Conservation (phyloP, 1,140 invertebrate species). For the Aleiodes sp. region DNA sequence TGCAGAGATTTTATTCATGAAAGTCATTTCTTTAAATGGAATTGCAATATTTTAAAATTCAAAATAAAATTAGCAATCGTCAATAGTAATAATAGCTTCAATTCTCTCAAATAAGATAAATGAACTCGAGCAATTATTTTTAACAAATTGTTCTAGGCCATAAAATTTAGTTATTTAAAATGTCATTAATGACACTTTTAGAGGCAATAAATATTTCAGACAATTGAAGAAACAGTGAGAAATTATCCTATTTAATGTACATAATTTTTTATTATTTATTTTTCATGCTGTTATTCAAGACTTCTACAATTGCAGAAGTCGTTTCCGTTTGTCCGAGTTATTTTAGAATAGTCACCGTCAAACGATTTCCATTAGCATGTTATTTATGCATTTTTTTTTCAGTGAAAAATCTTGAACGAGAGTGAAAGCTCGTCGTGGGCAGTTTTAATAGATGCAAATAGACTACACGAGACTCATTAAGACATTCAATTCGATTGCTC, state of each 20-base stretch:
- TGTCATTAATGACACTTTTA: background rate
- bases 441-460: background rate
- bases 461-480: slow-evolving; percentile 6
- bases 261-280: too few relatives aligned
- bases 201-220: too few relatives aligned
- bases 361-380: background rate
- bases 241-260: too few relatives aligned
- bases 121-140: too few relatives aligned
- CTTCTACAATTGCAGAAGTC: slow-evolving; percentile 1
- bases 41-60: too few relatives aligned
- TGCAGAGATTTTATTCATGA: too few relatives aligned
- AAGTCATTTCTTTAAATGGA: too few relatives aligned
- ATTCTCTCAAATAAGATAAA: too few relatives aligned
- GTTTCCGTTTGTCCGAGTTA: slow-evolving; percentile 11
- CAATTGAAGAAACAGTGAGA: too few relatives aligned
- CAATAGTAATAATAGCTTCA: too few relatives aligned
- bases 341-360: background rate
- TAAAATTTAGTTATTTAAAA: background rate
- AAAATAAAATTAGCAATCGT: background rate
- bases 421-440: background rate
- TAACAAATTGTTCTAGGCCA: too few relatives aligned
- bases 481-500: background rate
- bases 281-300: background rate
- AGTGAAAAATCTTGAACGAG: background rate
- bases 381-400: background rate